phyloP scores from a whole-genome alignment of 37 sponge, comb jelly and placozoan species.

The Hormiphora californensis region DNA sequence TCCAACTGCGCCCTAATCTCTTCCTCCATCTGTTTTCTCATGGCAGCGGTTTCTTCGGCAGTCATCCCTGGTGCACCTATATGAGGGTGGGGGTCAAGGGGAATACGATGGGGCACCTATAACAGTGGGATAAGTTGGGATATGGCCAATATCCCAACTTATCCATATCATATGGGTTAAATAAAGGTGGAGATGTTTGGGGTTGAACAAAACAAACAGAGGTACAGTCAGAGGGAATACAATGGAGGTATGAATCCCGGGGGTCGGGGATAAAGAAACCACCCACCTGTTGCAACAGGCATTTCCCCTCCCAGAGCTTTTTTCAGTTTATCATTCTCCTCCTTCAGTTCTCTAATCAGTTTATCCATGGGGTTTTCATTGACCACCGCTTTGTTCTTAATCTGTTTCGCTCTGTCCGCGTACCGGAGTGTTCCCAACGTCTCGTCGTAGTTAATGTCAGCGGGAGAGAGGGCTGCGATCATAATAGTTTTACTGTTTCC shows the following conservation, averaged over 20 bases:
- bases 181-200: no score
- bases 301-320: slow-evolving; percentile 48
- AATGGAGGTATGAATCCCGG: no score
- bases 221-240: no score
- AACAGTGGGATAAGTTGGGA: no score
- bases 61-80: background rate
- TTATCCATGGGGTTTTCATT: slow-evolving; percentile 60
- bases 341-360: slow-evolving; percentile 57
- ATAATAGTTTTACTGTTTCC: slow-evolving; percentile 62
- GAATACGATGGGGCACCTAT: no score
- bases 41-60: slow-evolving; percentile 14
- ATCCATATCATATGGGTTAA: no score
- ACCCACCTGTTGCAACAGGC: background rate
- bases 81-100: no score
- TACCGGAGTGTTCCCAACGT: slow-evolving; percentile 58
- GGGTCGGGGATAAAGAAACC: no score
- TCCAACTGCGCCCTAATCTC: slow-evolving; percentile 55
- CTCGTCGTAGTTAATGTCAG: slow-evolving; percentile 62
- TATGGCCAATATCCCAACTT: no score
- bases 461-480: slow-evolving; percentile 60
- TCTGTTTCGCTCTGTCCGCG: slow-evolving; percentile 60
- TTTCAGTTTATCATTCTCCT: slow-evolving; percentile 59
- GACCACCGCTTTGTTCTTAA: slow-evolving; percentile 58
- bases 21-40: slow-evolving; percentile 58
- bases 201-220: no score